Percentiles rank a stretch among this genome's conserved stretches.
Conservation (phyloP, 2,888 invertebrate genomes). For the Nycteola revayana region DNA sequence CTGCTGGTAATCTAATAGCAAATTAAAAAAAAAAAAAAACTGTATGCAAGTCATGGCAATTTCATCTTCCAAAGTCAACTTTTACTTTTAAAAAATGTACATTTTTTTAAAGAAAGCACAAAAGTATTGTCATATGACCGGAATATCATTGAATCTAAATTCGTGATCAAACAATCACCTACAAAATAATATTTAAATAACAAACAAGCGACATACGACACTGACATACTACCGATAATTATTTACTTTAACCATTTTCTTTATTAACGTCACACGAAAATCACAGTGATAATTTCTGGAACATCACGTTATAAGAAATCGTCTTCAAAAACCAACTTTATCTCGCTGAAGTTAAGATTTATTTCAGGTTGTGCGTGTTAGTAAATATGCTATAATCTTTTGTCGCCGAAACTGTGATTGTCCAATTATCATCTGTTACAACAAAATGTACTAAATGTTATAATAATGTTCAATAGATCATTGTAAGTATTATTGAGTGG, state of each 20-base stretch:
- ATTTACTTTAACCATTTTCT: conserved; percentile 34
- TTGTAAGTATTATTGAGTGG: conserved; percentile 24
- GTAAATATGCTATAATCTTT: conserved; percentile 35
- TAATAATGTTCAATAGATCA: conserved; percentile 37
- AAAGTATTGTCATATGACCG: conserved; percentile 32
- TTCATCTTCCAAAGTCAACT: too few relatives aligned
- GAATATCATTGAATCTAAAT: conserved; percentile 24
- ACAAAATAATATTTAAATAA: conserved; percentile 22
- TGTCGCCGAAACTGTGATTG: conserved; percentile 56
- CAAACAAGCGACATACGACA: conserved; percentile 57
- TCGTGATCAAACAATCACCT: conserved; percentile 48
- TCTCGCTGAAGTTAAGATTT: background rate
- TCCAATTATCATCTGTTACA: conserved; percentile 43
- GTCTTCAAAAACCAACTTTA: background rate
- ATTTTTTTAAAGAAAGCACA: too few relatives aligned
- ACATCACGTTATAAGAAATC: background rate
- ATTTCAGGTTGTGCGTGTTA: conserved; percentile 1
- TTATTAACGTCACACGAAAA: conserved; percentile 50
- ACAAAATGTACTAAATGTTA: conserved; percentile 26
- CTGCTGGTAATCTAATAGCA: too few relatives aligned
- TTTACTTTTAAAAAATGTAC: too few relatives aligned
- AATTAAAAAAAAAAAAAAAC: too few relatives aligned
- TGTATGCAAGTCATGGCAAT: too few relatives aligned
- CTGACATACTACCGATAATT: conserved; percentile 36
- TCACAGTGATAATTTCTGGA: conserved; percentile 26